Evolutionary conservation across 2,113 vertebrate species (phyloP), one percentile per base, ranked within the genome.

Genomic region (Gnathonemus longibarbis): DNA sequence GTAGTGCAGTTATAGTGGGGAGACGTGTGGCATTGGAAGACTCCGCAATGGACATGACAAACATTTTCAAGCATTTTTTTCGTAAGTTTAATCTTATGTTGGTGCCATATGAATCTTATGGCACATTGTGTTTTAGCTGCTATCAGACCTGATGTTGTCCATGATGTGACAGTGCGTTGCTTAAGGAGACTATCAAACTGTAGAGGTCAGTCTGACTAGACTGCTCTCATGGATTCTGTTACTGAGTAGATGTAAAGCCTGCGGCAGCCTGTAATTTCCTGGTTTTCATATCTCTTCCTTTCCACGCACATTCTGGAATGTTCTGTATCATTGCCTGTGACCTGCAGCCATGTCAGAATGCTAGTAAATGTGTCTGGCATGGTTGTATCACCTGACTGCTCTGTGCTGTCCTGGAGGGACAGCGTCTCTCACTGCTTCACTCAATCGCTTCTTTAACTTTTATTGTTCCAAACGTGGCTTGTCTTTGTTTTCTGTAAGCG

Each of bases 21-120:
- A 93, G 95, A 92, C 92, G 94, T 92, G 93, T 93, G 91, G 93
- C 94, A 91, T 93, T 90, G 92, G 92, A 94, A 94, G 90, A 95
- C 92, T 94, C 94, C 94, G 95, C 94, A 95, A 97, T 97, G 97
- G 96, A 97, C 95, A 97, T 96, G 96, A 94, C 97, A 95, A 97
- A 96, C 93, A 92, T 96, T 94, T 96, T 97, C 94, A 97, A 97
- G 94, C 96, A 96, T 91, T 96, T 97, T 95, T 97, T 97, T 93
- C 96, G 97, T 97, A 95, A 97, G 97, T 97, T 95, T 92, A 87
- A 46, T 46, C 50, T 3, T 48, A 39, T 50, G 70, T 10, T 45
- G 50, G 21, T 80, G 35, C 74, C 15, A 6, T 42, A 19, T 42
- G 35, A 42, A 80, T 80, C 35, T 42, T 80, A 42, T 17, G 17